A percentile compares a stretch with the other conserved stretches of the same genome.
Evolutionary conservation across 2,797 vertebrate species (phyloP).

Genomic region (Gambusia yucatana): DNA sequence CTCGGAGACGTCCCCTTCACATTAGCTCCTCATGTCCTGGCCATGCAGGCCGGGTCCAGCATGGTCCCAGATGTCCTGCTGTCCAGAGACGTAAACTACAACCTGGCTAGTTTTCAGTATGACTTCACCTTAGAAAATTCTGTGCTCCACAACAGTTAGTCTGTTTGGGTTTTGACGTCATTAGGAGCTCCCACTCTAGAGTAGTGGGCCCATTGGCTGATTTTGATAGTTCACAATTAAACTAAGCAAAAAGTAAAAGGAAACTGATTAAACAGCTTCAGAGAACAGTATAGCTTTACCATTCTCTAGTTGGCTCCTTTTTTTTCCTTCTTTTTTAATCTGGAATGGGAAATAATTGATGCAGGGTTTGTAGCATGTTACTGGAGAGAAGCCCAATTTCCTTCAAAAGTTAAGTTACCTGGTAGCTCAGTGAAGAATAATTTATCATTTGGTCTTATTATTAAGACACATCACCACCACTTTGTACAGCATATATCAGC

Average conservation of each 20-base stretch:
- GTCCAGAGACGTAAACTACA: slow-evolving; percentile 84
- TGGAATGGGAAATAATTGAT: not conserved
- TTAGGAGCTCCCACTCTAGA: not conserved
- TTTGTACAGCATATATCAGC: not conserved
- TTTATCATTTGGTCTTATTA: not conserved
- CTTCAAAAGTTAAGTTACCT: not conserved
- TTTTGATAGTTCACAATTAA: not conserved
- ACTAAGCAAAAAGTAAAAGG: not conserved
- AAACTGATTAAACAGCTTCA: not conserved
- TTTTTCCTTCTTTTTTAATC: not conserved
- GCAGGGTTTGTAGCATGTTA: not conserved
- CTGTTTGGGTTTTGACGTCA: not conserved
- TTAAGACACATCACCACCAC: not conserved
- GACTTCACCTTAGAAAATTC: slow-evolving; percentile 98
- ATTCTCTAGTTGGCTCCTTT: not conserved
- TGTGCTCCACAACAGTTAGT: slow-evolving; percentile 86
- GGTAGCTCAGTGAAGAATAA: not conserved
- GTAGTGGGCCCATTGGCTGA: not conserved
- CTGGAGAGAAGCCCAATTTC: not conserved
- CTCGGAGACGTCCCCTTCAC: slow-evolving; percentile 93
- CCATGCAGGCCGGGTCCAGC: slow-evolving; percentile 80
- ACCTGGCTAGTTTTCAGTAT: slow-evolving; percentile 90
- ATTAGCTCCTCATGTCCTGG: slow-evolving; percentile 90
- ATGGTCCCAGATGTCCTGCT: slow-evolving; percentile 85
- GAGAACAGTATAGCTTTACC: not conserved